phyloP scores from a whole-genome alignment of 2,113 vertebrate species.

The Hemichromis elongatus region DNA sequence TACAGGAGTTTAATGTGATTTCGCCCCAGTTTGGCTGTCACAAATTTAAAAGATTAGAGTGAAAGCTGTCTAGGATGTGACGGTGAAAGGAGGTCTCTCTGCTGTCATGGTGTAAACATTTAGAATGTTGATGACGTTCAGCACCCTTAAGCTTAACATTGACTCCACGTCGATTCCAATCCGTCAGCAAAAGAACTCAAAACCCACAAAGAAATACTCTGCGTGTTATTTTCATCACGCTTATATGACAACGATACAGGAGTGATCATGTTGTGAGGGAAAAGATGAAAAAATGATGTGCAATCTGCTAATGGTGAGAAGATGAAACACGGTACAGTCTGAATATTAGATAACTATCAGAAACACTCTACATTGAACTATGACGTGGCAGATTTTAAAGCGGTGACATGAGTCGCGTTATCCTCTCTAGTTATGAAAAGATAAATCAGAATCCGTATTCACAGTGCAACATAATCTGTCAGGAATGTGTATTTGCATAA shows the following conservation, averaged over 20 bases:
- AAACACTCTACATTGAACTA: not conserved
- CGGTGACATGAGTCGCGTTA: not conserved
- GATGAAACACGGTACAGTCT: not conserved
- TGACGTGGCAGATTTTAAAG: not conserved
- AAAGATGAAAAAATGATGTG: not conserved
- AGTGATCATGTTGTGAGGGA: not conserved
- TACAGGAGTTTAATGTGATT: conserved; percentile 23
- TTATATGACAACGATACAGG: too few species aligned
- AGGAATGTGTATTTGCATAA: not conserved
- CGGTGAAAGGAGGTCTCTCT: not conserved
- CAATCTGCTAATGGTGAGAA: not conserved
- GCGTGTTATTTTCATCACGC: not conserved
- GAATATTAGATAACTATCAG: not conserved
- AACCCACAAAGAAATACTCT: too few species aligned
- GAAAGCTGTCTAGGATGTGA: conserved; percentile 19
- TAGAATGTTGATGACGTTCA: not conserved
- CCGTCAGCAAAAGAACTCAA: too few species aligned
- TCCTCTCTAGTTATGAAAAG: not conserved
- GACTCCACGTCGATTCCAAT: too few species aligned
- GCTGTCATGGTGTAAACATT: not conserved
- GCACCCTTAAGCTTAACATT: not conserved
- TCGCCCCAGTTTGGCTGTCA: not conserved
- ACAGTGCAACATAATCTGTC: not conserved
- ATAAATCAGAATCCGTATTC: not conserved
- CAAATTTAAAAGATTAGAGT: conserved; percentile 32